phyloP scores from a whole-genome alignment of 2,113 vertebrate genomes.

The Heteronetta atricapilla region DNA sequence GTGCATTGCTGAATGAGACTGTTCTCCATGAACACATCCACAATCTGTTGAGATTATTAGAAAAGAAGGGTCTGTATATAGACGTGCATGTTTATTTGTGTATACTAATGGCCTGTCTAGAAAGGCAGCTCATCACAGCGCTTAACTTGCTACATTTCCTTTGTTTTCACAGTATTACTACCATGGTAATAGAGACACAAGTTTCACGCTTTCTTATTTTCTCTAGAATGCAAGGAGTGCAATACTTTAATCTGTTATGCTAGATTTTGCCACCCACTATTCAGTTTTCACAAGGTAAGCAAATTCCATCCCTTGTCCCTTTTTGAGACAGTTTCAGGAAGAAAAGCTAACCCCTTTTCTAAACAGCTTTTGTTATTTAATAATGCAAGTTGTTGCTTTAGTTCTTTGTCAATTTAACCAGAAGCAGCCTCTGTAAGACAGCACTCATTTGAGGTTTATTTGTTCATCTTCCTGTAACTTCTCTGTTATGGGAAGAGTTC shows the following conservation, averaged over 20 bases:
- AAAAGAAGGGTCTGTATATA: neutral
- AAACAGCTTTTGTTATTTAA: neutral
- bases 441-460: neutral
- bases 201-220: neutral
- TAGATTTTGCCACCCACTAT: neutral
- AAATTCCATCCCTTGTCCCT: neutral
- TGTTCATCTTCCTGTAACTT: neutral
- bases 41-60: conserved; percentile 79
- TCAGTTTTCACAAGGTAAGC: neutral
- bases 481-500: neutral
- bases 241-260: neutral
- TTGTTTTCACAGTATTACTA: neutral
- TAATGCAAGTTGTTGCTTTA: neutral
- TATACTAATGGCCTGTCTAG: neutral
- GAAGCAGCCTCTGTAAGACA: neutral
- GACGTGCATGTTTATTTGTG: neutral
- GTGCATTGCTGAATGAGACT: conserved; percentile 93
- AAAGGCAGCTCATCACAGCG: neutral
- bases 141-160: neutral
- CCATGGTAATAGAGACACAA: neutral
- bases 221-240: neutral
- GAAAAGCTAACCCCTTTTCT: neutral
- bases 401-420: neutral
- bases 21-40: conserved; percentile 96
- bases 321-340: neutral